Conservation (phyloP, 2,888 invertebrate genomes). For the Microplitis deprimator region DNA sequence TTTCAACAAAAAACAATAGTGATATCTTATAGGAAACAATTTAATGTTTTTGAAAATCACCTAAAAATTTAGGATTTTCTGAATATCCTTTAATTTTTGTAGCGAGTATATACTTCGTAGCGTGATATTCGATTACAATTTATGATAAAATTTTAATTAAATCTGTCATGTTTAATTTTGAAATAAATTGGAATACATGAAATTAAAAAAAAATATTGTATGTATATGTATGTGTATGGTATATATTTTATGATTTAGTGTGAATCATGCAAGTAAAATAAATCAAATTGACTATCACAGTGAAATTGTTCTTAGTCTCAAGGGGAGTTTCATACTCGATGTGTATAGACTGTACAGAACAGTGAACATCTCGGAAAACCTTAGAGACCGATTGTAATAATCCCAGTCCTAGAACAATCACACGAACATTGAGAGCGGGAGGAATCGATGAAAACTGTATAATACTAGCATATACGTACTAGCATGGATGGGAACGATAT, state of each 20-base stretch:
- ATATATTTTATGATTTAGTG: neutral
- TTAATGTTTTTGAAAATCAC: too few relatives aligned
- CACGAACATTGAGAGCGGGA: neutral
- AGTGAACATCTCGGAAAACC: neutral
- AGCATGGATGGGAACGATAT: neutral
- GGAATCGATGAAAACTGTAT: constrained; percentile 1
- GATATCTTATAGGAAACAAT: too few relatives aligned
- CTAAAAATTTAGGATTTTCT: too few relatives aligned
- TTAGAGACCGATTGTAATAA: constrained; percentile 1
- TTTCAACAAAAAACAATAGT: too few relatives aligned
- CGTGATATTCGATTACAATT: too few relatives aligned
- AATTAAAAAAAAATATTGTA: too few relatives aligned
- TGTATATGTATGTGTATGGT: too few relatives aligned
- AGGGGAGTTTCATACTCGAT: neutral
- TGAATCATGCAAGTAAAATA: neutral
- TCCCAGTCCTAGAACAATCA: constrained; percentile 1
- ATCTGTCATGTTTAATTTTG: too few relatives aligned
- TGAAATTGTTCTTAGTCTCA: neutral
- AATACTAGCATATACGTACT: neutral
- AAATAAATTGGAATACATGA: too few relatives aligned
- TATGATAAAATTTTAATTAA: too few relatives aligned
- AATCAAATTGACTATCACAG: neutral
- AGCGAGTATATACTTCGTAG: too few relatives aligned
- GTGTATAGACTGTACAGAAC: neutral
- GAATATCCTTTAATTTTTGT: too few relatives aligned